These are phyloP conservation scores for Potamarius usumacintae DNA, from an alignment of 2,113 vertebrate genomes.

Conservation along the genomic window DNA sequence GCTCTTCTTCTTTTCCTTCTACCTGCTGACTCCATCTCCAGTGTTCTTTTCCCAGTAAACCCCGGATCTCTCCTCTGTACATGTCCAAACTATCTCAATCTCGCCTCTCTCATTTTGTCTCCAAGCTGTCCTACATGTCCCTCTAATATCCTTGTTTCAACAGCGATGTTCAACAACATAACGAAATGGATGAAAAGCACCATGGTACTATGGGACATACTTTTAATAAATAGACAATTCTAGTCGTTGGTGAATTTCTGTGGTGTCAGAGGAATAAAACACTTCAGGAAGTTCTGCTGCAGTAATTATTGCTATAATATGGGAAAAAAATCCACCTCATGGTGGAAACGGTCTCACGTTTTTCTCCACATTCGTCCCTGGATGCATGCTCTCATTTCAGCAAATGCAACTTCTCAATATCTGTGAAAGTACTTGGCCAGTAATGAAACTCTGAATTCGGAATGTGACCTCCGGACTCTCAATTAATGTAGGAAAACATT, in stretches of 20 bases:
- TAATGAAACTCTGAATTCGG: not conserved
- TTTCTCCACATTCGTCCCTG: not conserved
- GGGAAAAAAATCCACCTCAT: not conserved
- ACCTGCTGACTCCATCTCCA: too few species aligned
- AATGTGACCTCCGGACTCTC: slow-evolving; percentile 3
- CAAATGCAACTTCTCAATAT: not conserved
- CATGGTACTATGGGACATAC: too few species aligned
- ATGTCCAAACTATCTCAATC: too few species aligned
- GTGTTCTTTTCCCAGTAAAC: too few species aligned
- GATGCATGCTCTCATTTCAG: not conserved
- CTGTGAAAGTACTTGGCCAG: not conserved
- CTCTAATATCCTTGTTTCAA: too few species aligned
- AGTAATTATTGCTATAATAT: too few species aligned
- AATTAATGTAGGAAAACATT: slow-evolving; percentile 63
- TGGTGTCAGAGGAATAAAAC: not conserved
- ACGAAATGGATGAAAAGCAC: not conserved
- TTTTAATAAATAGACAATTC: not conserved
- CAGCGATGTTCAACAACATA: too few species aligned
- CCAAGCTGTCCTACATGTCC: too few species aligned
- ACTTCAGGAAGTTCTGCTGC: not conserved
- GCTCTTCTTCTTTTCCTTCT: too few species aligned
- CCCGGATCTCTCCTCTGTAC: too few species aligned
- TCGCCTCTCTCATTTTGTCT: too few species aligned
- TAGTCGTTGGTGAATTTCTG: not conserved
- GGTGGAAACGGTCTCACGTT: not conserved